Evolutionary conservation across 2,888 invertebrate species (phyloP), one percentile per base, ranked within the genome.

Genomic region (Erebia palarica): DNA sequence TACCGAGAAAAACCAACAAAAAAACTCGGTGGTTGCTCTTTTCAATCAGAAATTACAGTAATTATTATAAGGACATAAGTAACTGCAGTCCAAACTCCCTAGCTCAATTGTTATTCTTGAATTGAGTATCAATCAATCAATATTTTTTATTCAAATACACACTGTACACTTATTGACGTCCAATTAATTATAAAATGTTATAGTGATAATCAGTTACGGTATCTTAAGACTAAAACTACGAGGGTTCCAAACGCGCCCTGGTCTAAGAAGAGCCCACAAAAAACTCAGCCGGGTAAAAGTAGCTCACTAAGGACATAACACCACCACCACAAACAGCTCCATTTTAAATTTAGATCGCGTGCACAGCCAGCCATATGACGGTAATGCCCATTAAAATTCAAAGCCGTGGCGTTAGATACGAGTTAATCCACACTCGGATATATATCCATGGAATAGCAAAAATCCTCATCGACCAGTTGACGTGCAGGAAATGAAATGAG

Each of bases 401-500:
- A 76, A 78, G 77, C 77, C 72, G 72, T 74, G 76, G 75, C 75
- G 72, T 59, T 69, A 75, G 78, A 76, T 77, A 76, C 75, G 74
- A 75, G 75, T 75, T 80, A 80, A 78, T 78, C 77, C 78, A 74
- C 68, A 65, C 71, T 16, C 72, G 70, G 73, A 68, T 76, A 72
- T 76, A 72, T 64, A 68, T 66, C 57, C 71, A 65, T 72, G 73
- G 73, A 78, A 79, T 76, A 74, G 74, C 69, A 75, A 76, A 74
- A 78, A 79, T 74, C 77, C 69, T 72, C 74, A 79, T 81, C 79
- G 78, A 79, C 81, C 78, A 75, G 18, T 73, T 79, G 75, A 78
- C 75, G 65, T 69, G 68, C 64, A 64, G 80, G 76, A 74, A 78
- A 70, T 70, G 70, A 70, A 72, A 58, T 60, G 65, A 55, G 60